Base-by-base conservation (phyloP, 2,113 vertebrate genomes). In the Proterorhinus semilunaris region DNA sequence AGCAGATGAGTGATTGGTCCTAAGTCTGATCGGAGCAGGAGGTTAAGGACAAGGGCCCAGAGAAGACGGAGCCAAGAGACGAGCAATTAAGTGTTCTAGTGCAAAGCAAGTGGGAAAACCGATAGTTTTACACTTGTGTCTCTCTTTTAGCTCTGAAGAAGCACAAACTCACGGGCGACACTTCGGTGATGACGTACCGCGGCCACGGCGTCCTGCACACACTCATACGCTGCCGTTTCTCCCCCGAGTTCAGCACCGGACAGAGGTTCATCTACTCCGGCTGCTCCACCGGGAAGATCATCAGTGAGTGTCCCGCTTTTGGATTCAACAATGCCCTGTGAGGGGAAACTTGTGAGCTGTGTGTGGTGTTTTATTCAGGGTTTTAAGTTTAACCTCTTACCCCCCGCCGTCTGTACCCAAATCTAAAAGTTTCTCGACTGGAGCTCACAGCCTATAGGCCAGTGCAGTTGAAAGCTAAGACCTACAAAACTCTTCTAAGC, bases 181-280 rank as follows among this genome's bases (percentile, higher is more conserved):
- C 95, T 17, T 97, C 96, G 0, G 90, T 97, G 82, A 97, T 96
- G 96, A 96, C 95, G 0, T 97, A 96, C 84, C 90, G 95, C 2
- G 96, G 96, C 57, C 96, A 97, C 0, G 96, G 95, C 1, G 95
- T 96, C 17, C 91, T 96, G 27, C 95, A 96, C 84, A 96, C 96
- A 0, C 93, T 97, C 44, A 95, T 97, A 79, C 94, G 96, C 67
- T 95, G 95, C 84, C 94, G 95, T 1, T 96, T 97, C 89, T 96
- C 95, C 0, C 95, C 96, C 0, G 88, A 90, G 58, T 95, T 95
- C 83, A 96, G 89, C 85, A 96, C 96, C 0, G 96, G 96, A 2
- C 95, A 96, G 84, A 93, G 90, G 71, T 97, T 93, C 86, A 96
- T 96, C 87, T 96, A 95, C 84, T 96, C 93, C 0, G 96, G 96